Evolutionary conservation across 2,888 invertebrate genomes (phyloP).

Genomic region (Cryptus armator): DNA sequence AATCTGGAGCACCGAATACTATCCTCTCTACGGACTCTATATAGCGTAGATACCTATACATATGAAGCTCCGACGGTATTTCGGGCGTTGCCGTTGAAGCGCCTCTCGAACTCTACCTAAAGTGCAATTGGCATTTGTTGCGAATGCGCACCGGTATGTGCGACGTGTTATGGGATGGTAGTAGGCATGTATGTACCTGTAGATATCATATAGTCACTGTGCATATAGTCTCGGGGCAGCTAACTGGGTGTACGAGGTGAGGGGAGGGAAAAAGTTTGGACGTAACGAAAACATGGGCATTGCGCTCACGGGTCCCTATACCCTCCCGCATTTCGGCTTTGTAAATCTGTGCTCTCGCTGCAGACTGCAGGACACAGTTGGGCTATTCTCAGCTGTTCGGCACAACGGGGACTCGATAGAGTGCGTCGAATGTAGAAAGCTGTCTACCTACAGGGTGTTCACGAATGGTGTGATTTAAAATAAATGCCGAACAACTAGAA

Average conservation of each 20-base stretch:
- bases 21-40: background rate
- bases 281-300: background rate
- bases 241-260: background rate
- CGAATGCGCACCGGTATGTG: conserved; percentile 45
- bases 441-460: background rate
- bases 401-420: background rate
- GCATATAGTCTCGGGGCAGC: background rate
- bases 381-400: background rate
- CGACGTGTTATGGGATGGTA: conserved; percentile 25
- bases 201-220: background rate
- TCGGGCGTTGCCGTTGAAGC: conserved; percentile 46
- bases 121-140: conserved; percentile 61
- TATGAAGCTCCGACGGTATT: conserved; percentile 41
- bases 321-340: background rate
- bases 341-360: background rate
- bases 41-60: background rate
- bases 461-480: background rate
- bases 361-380: background rate
- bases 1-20: conserved; percentile 56
- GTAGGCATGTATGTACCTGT: background rate
- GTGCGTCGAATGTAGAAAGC: background rate
- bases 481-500: background rate
- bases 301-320: background rate
- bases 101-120: conserved; percentile 57
- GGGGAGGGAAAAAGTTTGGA: background rate